phyloP scores from a whole-genome alignment of 2,888 invertebrate species.

The Parnassius apollo region DNA sequence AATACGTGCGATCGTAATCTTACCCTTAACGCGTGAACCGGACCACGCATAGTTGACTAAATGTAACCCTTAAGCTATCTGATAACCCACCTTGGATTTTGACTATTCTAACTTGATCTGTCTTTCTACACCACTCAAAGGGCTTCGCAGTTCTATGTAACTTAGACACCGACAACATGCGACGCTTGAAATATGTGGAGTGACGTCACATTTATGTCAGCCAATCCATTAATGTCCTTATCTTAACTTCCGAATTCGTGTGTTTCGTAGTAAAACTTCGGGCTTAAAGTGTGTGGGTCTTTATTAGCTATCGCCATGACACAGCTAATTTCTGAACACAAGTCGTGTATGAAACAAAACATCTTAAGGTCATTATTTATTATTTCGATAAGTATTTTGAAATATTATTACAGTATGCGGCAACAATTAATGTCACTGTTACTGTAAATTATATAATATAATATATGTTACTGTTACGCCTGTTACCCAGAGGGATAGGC shows the following conservation, averaged over 20 bases:
- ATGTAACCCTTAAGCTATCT: slow-evolving; percentile 76
- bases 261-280: slow-evolving; percentile 50
- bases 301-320: slow-evolving; percentile 68
- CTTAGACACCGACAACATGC: slow-evolving; percentile 58
- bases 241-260: slow-evolving; percentile 77
- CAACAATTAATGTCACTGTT: no score
- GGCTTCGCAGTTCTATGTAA: slow-evolving; percentile 38
- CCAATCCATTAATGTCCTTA: slow-evolving; percentile 79
- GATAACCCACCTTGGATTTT: slow-evolving; percentile 59
- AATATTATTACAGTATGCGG: no score
- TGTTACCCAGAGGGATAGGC: no score
- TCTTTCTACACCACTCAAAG: slow-evolving; percentile 22
- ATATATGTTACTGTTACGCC: no score
- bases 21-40: slow-evolving; percentile 65
- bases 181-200: slow-evolving; percentile 75
- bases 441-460: no score
- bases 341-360: neutral
- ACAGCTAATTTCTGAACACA: slow-evolving; percentile 34
- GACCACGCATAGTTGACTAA: slow-evolving; percentile 72
- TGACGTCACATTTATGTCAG: slow-evolving; percentile 80
- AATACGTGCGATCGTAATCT: slow-evolving; percentile 70
- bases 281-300: slow-evolving; percentile 51
- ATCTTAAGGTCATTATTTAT: neutral
- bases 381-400: neutral
- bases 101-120: slow-evolving; percentile 46